phyloP scores from a whole-genome alignment of 2,888 invertebrate species.

The Drosophila imparisetae region DNA sequence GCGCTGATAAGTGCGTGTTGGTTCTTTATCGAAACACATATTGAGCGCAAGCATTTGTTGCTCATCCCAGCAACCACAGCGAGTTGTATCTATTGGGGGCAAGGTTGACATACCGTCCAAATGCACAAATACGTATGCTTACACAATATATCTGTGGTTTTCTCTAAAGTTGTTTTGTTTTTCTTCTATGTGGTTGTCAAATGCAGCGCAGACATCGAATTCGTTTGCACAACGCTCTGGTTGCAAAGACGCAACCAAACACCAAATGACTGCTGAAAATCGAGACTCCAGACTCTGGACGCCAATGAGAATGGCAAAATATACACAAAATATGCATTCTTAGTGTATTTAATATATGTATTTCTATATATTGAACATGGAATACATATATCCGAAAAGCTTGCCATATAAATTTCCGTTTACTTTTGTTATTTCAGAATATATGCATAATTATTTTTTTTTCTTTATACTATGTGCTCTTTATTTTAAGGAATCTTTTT shows the following conservation, averaged over 20 bases:
- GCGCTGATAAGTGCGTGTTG: conserved; percentile 62
- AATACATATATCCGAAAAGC: neutral
- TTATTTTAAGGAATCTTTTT: neutral
- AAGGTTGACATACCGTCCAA: conserved; percentile 68
- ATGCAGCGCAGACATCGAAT: conserved; percentile 24
- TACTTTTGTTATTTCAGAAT: neutral
- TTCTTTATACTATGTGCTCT: neutral
- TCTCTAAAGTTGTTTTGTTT: neutral
- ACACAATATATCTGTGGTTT: conserved; percentile 47
- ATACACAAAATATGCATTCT: neutral
- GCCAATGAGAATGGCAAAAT: conserved; percentile 22
- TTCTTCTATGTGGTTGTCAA: conserved; percentile 9
- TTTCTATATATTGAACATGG: neutral
- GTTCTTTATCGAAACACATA: conserved; percentile 59
- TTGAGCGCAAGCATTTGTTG: conserved; percentile 37
- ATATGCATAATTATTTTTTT: neutral
- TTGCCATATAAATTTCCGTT: neutral
- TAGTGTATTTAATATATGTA: neutral
- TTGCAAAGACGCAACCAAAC: conserved; percentile 48
- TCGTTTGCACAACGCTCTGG: conserved; percentile 10
- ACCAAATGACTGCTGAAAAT: conserved; percentile 27
- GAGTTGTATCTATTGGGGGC: conserved; percentile 63
- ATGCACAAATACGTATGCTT: conserved; percentile 49
- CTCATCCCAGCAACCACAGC: conserved; percentile 50
- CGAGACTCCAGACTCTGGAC: conserved; percentile 45